These are phyloP conservation scores for Euphydryas editha DNA, from an alignment of 2,888 invertebrate species.

Conservation along the genomic window DNA sequence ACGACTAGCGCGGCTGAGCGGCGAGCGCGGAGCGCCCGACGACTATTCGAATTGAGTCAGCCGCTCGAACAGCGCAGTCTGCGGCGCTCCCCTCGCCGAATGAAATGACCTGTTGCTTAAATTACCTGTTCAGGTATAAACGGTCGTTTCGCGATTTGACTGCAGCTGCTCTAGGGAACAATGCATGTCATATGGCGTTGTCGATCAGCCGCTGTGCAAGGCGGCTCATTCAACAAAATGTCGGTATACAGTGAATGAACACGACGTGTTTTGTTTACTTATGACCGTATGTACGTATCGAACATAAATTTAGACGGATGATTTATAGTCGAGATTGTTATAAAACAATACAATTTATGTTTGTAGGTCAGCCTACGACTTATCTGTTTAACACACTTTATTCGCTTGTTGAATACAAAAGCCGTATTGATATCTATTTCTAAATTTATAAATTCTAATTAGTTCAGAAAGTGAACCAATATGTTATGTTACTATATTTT, in stretches of 20 bases:
- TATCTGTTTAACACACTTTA: background rate
- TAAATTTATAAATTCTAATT: no score
- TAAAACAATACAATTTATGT: background rate
- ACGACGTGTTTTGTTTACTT: conserved; percentile 66
- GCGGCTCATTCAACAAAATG: conserved; percentile 66
- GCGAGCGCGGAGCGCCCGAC: background rate
- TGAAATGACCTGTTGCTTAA: conserved; percentile 82
- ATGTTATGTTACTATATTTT: no score
- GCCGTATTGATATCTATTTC: background rate
- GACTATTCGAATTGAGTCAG: conserved; percentile 41
- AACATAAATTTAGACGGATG: background rate
- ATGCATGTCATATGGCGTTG: conserved; percentile 65
- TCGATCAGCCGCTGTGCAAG: conserved; percentile 51
- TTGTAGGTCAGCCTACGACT: conserved; percentile 3
- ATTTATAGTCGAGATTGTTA: conserved; percentile 4
- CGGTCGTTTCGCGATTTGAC: conserved; percentile 66
- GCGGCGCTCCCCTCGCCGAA: conserved; percentile 67
- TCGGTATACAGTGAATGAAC: conserved; percentile 62
- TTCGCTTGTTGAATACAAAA: background rate
- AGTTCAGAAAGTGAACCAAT: no score
- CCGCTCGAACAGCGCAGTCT: conserved; percentile 40
- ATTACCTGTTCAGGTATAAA: conserved; percentile 78
- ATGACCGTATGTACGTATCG: conserved; percentile 23
- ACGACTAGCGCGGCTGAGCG: conserved; percentile 64
- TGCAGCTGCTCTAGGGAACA: conserved; percentile 74